Evolutionary conservation across 1,140 invertebrate genomes (phyloP), one percentile per base, ranked within the genome.

Genomic region (Drosophila hydei): DNA sequence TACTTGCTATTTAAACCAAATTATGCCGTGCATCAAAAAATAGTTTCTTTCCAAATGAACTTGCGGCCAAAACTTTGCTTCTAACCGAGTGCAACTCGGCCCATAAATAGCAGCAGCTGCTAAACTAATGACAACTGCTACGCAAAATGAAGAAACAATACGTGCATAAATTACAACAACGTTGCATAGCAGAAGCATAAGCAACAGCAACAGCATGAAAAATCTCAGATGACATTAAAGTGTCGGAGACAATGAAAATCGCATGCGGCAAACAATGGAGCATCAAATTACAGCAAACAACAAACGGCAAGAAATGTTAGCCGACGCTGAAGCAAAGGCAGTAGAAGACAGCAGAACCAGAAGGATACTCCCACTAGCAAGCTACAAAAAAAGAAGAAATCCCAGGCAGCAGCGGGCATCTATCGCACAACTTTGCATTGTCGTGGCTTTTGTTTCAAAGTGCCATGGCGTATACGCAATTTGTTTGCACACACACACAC

Each of bases 381-480:
- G 27, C 30, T 7, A 60, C 14, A 18, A 12, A 50, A 14, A 47
- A 47, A 21, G 12, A n/a, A 48, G 21, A 65, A 65, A 30, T 59
- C 33, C 47, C 60, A 9, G 47, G 40, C 79, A 62, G 12, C 43
- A 45, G 43, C 18, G 43, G 45, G 45, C 45, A 47, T 47, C 45
- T 47, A 47, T 47, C 48, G 73, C 59, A 62, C 70, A 62, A 75
- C 75, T 79, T 85, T 65, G 62, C 80, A 84, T 84, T 85, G 80
- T 84, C 68, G 74, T 81, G 83, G 81, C 84, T 85, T 85, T 85
- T 85, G 83, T 85, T 85, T 85, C 83, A 87, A 88, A 85, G 83
- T 88, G 81, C 83, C 77, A 87, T 52, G 77, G 70, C 81, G 83
- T 87, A 88, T 85, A 87, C 81, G 81, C 74, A 85, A 85, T 87